phyloP scores from a whole-genome alignment of 2,797 vertebrate species.

The Siniperca obscura region DNA sequence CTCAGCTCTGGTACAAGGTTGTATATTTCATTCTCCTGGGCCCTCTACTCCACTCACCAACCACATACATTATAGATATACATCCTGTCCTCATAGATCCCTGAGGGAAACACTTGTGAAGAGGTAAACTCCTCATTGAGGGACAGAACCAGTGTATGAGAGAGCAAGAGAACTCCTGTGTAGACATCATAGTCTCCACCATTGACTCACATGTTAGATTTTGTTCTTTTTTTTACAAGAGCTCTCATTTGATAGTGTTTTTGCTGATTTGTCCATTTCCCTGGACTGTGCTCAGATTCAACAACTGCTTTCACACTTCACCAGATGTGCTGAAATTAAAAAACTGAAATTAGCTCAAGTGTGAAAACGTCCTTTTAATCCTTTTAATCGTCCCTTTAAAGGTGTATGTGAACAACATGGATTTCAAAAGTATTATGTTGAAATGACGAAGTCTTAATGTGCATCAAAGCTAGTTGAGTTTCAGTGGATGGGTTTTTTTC shows the following conservation, averaged over 20 bases:
- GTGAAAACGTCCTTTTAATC: constrained; percentile 11
- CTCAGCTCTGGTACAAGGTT: constrained; percentile 50
- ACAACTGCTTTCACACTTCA: constrained; percentile 59
- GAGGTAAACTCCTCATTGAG: constrained; percentile 19
- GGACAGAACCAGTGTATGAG: constrained; percentile 1
- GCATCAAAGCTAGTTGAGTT: background rate
- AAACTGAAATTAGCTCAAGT: constrained; percentile 25
- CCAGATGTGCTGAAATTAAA: constrained; percentile 52
- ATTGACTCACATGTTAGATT: background rate
- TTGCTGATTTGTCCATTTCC: constrained; percentile 49
- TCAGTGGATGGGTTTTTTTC: background rate
- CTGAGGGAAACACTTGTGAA: constrained; percentile 45
- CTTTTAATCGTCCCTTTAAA: background rate
- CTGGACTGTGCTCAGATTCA: constrained; percentile 33
- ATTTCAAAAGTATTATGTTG: constrained; percentile 1
- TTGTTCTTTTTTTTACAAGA: constrained; percentile 14
- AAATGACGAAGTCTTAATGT: background rate
- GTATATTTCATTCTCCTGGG: constrained; percentile 39
- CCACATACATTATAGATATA: constrained; percentile 65
- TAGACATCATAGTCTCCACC: background rate
- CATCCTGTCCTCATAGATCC: constrained; percentile 51
- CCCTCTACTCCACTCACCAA: constrained; percentile 42
- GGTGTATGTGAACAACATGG: constrained; percentile 2
- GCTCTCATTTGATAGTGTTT: constrained; percentile 11
- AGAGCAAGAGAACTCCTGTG: background rate